Conservation (phyloP, 2,888 invertebrate species). For the Belgica antarctica region DNA sequence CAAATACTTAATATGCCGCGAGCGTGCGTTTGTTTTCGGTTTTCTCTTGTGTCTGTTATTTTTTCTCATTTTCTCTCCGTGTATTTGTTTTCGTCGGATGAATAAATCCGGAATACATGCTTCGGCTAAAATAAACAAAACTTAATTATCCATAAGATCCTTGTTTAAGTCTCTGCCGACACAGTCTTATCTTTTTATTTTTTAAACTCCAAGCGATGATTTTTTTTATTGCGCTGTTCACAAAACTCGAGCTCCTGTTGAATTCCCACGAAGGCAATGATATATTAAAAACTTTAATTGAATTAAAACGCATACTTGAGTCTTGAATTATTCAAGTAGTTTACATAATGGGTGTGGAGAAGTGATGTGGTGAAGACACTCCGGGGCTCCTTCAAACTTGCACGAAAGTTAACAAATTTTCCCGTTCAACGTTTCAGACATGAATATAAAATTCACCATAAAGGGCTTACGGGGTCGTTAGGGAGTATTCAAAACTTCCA, state of each 20-base stretch:
- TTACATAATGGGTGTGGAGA: neutral
- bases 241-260: neutral
- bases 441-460: neutral
- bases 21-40: neutral
- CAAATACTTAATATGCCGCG: slow-evolving; percentile 15
- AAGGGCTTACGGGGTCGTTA: neutral
- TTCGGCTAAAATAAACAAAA: too few species aligned
- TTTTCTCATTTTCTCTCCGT: too few species aligned
- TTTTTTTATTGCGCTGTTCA: too few species aligned
- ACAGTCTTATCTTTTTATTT: too few species aligned
- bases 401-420: neutral
- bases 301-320: slow-evolving; percentile 32
- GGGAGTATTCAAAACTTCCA: neutral
- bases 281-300: neutral
- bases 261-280: too few species aligned
- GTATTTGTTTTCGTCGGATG: too few species aligned
- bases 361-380: neutral
- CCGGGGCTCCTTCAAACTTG: neutral
- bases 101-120: too few species aligned
- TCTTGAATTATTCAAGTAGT: slow-evolving; percentile 24
- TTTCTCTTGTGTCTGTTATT: neutral
- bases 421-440: neutral
- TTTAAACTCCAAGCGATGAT: too few species aligned
- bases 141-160: too few species aligned
- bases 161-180: too few species aligned